A percentile compares a stretch with the other conserved stretches of the same genome.
phyloP scores from a whole-genome alignment of 2,113 vertebrate genomes.

The Ia io region DNA sequence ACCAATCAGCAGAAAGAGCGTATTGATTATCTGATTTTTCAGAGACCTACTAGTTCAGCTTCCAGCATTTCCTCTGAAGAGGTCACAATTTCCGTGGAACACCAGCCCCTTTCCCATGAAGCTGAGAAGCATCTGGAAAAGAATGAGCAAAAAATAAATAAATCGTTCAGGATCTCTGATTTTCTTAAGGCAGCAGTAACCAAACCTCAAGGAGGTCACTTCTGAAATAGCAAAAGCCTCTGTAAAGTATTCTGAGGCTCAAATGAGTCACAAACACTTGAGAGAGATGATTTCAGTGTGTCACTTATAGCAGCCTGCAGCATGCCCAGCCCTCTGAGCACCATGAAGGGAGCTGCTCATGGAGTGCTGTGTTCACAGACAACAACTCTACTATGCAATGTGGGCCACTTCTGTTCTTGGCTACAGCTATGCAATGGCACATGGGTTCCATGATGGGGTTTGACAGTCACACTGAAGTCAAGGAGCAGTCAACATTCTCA shows the following conservation, averaged over 20 bases:
- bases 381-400: neutral
- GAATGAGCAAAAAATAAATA: conserved; percentile 58
- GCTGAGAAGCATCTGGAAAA: conserved; percentile 85
- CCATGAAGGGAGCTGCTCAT: neutral
- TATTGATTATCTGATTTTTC: conserved; percentile 25
- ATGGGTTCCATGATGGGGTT: neutral
- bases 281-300: neutral
- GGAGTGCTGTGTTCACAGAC: neutral
- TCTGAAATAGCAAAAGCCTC: neutral
- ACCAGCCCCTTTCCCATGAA: conserved; percentile 84
- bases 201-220: neutral
- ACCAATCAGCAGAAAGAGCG: conserved; percentile 23
- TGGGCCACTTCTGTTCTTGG: neutral
- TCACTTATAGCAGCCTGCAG: neutral
- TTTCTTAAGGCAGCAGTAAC: neutral
- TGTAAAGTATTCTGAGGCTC: neutral
- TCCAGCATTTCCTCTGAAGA: conserved; percentile 67
- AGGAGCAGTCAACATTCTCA: neutral
- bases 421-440: neutral
- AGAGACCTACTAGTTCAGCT: conserved; percentile 34
- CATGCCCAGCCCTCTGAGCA: neutral
- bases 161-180: neutral
- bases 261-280: neutral
- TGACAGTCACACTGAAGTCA: neutral
- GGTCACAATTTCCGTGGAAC: conserved; percentile 85